Conservation (phyloP, 2,888 invertebrate genomes). For the Hyppa rectilinea region DNA sequence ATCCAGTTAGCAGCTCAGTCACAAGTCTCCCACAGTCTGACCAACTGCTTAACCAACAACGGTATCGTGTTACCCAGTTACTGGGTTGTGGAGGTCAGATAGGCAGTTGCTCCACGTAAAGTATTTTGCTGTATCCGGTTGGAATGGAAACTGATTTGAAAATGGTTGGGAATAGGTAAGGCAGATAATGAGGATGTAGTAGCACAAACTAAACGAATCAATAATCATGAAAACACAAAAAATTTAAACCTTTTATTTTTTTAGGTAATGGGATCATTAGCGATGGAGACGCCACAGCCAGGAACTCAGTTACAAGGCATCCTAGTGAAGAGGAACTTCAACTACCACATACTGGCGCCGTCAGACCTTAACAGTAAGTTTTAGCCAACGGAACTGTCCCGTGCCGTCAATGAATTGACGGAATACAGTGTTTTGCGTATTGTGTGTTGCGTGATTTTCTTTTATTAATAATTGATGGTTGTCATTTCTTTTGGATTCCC, state of each 20-base stretch:
- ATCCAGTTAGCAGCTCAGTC: neutral
- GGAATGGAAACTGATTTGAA: neutral
- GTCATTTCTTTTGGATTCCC: too few species aligned
- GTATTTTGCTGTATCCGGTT: neutral
- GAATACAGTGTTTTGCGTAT: neutral
- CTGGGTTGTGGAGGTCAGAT: too few species aligned
- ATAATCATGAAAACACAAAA: neutral
- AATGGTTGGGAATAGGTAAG: neutral
- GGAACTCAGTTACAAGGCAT: constrained; percentile 97
- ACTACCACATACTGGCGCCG: constrained; percentile 98
- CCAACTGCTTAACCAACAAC: neutral
- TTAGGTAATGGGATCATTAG: constrained; percentile 96
- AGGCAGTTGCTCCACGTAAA: too few species aligned
- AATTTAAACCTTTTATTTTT: neutral
- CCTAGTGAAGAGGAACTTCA: constrained; percentile 99
- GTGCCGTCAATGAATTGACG: too few species aligned
- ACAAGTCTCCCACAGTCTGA: too few species aligned
- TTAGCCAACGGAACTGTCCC: too few species aligned
- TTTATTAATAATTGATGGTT: too few species aligned
- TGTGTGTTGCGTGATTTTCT: neutral
- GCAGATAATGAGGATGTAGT: constrained; percentile 4
- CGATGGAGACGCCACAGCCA: constrained; percentile 95
- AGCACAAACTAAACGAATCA: neutral
- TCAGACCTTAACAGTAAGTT: constrained; percentile 96
- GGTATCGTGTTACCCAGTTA: neutral